Conservation (phyloP, 2,888 invertebrate species). For the Deilephila porcellus region DNA sequence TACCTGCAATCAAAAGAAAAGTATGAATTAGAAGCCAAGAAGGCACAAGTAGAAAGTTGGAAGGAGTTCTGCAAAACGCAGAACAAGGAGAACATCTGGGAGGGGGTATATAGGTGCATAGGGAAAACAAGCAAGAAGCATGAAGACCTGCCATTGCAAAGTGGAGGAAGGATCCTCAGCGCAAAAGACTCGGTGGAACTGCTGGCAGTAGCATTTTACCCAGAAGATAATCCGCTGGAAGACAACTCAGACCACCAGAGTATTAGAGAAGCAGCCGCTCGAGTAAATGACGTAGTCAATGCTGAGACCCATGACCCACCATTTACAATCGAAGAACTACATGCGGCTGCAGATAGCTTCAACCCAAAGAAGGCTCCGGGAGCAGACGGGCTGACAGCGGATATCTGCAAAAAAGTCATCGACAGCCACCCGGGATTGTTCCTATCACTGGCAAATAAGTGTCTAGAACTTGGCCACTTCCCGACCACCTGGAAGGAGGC, state of each 20-base stretch:
- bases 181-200: not conserved
- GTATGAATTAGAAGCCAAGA: no score
- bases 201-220: not conserved
- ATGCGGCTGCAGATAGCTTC: not conserved
- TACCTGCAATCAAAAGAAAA: no score
- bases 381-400: conserved; percentile 38
- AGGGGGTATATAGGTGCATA: conserved; percentile 20
- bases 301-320: conserved; percentile 31
- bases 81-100: conserved; percentile 36
- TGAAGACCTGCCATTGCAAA: conserved; percentile 22
- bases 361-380: conserved; percentile 41
- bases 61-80: conserved; percentile 37
- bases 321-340: conserved; percentile 33
- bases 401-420: conserved; percentile 41
- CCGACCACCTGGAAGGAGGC: no score
- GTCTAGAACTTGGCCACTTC: no score
- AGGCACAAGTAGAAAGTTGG: no score
- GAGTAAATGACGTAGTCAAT: no score
- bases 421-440: no score
- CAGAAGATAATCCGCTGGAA: no score
- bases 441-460: no score
- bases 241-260: no score
- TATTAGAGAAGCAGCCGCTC: no score
- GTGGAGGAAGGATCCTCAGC: not conserved
- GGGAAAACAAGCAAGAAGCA: conserved; percentile 17